Evolutionary conservation across 1,140 invertebrate genomes (phyloP), one percentile per base, ranked within the genome.

Genomic region (Drosophila lacertosa): DNA sequence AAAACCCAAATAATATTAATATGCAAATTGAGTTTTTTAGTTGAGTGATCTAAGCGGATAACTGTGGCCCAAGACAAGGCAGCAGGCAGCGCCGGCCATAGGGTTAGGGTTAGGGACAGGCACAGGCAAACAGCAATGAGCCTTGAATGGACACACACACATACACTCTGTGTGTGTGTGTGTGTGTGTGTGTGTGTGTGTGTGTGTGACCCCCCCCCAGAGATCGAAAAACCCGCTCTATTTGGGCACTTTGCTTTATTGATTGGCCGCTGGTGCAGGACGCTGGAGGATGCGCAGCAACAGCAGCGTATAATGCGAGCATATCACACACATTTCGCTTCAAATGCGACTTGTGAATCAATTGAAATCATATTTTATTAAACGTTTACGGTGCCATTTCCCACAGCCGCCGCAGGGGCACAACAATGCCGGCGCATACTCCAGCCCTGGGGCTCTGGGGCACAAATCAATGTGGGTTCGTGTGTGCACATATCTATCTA

Each of bases 11-110:
- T 89, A 84, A 89, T 86, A 89, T 89, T 89, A 89, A 89, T 86
- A 89, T 89, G 86, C 86, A 89, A 89, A 89, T 89, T 89, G 86
- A 89, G 77, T 89, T 89, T 89, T 89, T 89, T 89, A 86, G 86
- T 89, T 89, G 86, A 89, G 72, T 89, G 86, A 89, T 89, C 86
- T 89, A 89, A 89, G 86, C 86, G 86, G 86, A 89, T 89, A 89
- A 89, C 80, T 68, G 81, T 62, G 69, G 69, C 64, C 35, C 42
- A 35, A 55, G 26, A 39, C 59, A 48, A 29, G 44, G 3, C 33
- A 35, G n/a, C 22, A 29, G 24, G 4, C 45, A n/a, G 33, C 15
- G 44, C 13, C 5, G 22, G 35, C 35, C 11, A 39, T 42, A 26
- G 51, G 70, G 77, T 54, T 75, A 74, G 59, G 68, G 54, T 54